Conservation (phyloP, 2,888 invertebrate genomes). For the Machimus atricapillus region DNA sequence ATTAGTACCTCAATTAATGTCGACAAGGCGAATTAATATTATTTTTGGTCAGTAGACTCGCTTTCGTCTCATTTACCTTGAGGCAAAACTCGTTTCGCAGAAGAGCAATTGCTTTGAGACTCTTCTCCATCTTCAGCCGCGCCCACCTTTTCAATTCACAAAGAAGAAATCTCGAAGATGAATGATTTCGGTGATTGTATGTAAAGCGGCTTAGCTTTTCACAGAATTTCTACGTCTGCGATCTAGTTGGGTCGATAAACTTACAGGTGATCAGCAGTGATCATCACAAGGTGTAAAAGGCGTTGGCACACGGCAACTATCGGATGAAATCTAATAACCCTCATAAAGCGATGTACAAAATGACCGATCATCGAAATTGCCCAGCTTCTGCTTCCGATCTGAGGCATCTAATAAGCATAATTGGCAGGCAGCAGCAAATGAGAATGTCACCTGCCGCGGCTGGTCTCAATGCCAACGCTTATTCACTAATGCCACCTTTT, state of each 20-base stretch:
- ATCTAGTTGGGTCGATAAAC: not conserved
- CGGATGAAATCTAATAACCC: not conserved
- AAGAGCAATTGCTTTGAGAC: not conserved
- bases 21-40: not conserved
- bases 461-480: not conserved
- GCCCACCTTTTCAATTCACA: not conserved
- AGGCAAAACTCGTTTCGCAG: not conserved
- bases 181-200: not conserved
- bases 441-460: not conserved
- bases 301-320: not conserved
- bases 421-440: not conserved
- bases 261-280: not conserved
- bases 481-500: not conserved
- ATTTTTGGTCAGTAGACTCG: not conserved
- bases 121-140: not conserved
- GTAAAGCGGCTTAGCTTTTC: not conserved
- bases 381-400: not conserved
- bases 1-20: not conserved
- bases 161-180: not conserved
- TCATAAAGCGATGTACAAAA: not conserved
- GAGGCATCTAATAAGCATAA: not conserved
- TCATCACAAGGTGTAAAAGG: not conserved
- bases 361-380: not conserved
- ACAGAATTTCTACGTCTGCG: not conserved
- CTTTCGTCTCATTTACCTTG: not conserved